These are phyloP conservation scores for Tympanoctomys barrerae DNA, from an alignment of 2,797 vertebrate species.

Conservation along the genomic window DNA sequence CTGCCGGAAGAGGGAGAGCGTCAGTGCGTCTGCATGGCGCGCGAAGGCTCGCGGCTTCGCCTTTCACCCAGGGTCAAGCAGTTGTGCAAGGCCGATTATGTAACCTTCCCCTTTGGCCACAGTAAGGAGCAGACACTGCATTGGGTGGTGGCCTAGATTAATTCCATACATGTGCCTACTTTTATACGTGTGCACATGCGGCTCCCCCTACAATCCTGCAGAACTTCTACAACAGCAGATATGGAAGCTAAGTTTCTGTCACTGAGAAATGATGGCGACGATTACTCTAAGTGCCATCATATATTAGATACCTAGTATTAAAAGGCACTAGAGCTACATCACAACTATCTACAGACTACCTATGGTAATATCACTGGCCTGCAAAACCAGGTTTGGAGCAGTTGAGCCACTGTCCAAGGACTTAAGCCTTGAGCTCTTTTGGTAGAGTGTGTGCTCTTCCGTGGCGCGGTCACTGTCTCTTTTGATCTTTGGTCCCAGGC, in stretches of 20 bases:
- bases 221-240: not conserved
- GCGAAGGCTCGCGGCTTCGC: rapidly evolving
- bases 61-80: rapidly evolving
- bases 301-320: not conserved
- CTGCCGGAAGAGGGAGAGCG: constrained; percentile 84
- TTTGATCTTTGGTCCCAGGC: not conserved
- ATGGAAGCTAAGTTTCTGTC: not conserved
- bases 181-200: not conserved
- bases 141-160: not conserved
- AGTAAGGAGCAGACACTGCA: rapidly evolving
- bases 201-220: not conserved
- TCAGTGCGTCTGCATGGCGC: not conserved
- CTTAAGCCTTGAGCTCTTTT: not conserved
- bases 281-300: not conserved
- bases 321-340: constrained; percentile 4
- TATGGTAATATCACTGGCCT: not conserved
- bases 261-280: not conserved
- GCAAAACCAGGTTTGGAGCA: not conserved
- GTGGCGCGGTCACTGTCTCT: not conserved
- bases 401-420: not conserved
- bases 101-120: not conserved
- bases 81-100: rapidly evolving
- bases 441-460: not conserved
- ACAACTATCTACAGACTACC: not conserved
- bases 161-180: not conserved